Evolutionary conservation across 2,888 invertebrate genomes (phyloP), one percentile per base, ranked within the genome.

Genomic region (Tipula helvola): DNA sequence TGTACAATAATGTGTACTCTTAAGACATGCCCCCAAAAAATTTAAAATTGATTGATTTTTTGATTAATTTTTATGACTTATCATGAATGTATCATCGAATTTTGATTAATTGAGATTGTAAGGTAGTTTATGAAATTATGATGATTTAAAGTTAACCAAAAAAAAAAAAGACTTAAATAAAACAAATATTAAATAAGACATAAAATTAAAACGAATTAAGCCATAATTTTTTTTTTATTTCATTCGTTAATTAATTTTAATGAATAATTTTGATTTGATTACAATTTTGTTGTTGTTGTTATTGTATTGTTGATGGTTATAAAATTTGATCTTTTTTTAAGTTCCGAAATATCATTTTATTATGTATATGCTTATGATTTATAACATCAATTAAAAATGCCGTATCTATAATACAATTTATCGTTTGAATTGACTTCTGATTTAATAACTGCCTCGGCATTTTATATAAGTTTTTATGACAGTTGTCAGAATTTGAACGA

Each of bases 61-160:
- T 36, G 84, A 84, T 39, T 84, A 39, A 84, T 84, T 84, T 84
- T 84, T 84, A 36, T 84, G 84, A 84, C 84, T 84, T 84, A 84
- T 84, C 84, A 84, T 39, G 71, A 71, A 71, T 71, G 71, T 71
- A 71, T 71, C 71, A 71, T 71, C 71, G 28, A 71, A 71, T 71
- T 71, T 71, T 71, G 71, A 71, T 71, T 71, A 71, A 71, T 71
- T 71, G 71, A 71, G 71, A 71, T 71, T 71, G 71, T 71, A 71
- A 71, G 28, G 71, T 71, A 71, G 71, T 71, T 71, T 71, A 71
- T 71, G 71, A 71, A 71, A 28, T 71, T 28, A 71, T 10, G 71
- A 71, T 71, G 71, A 71, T 71, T 71, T 71, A 18, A 28, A 71
- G 10, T 28, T 71, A 10, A 71, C 28, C 71, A 18, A 28, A 71